Evolutionary conservation across 2,113 vertebrate genomes (phyloP), one percentile per base, ranked within the genome.

Genomic region (Solenodon paradoxus): DNA sequence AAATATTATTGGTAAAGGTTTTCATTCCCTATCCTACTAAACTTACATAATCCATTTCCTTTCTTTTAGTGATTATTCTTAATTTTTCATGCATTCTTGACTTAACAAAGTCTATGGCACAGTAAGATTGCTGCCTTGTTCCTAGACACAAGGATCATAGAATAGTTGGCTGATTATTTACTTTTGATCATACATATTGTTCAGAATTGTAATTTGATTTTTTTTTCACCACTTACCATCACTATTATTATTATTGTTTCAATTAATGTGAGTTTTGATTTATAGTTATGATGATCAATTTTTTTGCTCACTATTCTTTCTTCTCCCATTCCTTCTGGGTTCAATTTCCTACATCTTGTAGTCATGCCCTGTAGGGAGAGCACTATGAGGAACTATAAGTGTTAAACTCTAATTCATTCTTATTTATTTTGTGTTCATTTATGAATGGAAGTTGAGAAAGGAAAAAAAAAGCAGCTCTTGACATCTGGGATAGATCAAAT

Each of bases 341-440:
- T 95, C 78, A 83, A 63, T 77, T 83, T 97, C 61, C 30, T 95
- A 22, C 30, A 81, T 92, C n/a, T n/a, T 49, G 47, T 38, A 89
- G 69, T 86, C 87, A 16, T 64, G 40, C 55, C 32, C 78, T 91
- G 93, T 91, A 80, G 77, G 79, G 83, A 94, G 61, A 83, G 57
- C n/a, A 91, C 92, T 40, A 84, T 28, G 69, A 88, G 57, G 64
- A 47, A 42, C 45, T 80, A 49, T 69, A 40, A 59, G 57, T 88
- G 64, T 40, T 90, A 84, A 7, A 64, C 51, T 87, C 49, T 95
- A 92, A 92, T 95, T 96, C 47, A 68, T 55, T 92, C 32, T 91
- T 68, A 57, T 93, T 94, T 92, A 86, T 80, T 87, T 83, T 49
- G 82, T 81, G 35, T 47, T 94, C 79, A 32, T 74, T 94, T 87